Base-by-base conservation (phyloP, 2,113 vertebrate species). In the Sceloporus undulatus region DNA sequence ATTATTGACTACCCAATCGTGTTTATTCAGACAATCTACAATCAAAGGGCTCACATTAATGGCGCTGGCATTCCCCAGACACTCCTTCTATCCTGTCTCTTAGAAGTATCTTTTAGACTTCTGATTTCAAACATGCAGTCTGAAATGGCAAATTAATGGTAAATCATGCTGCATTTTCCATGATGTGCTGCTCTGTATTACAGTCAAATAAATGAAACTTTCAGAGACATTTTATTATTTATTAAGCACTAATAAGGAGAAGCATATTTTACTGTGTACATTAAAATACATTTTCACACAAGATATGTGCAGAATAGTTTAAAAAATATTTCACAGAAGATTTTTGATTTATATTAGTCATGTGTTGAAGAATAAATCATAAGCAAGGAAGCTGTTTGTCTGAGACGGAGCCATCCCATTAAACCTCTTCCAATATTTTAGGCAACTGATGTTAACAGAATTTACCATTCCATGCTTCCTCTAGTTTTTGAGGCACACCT, bases 291-390 rank as follows among this genome's bases (percentile, higher is more conserved):
- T 82, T 90, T 87, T 68, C 48, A 18, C 85, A 88, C 89, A 88
- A 89, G 85, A 85, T 40, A 84, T 10, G 59, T 85, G 87, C 90
- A 92, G 78, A 93, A 1, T 0, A 84, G 77, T 52, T 86, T 48
- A 6, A 79, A 87, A 40, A 59, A 84, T 84, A 88, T 0, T 0
- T 88, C 1, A 85, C 73, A 79, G 23, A 73, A 62, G 77, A 79
- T 87, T 52, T 70, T 84, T 86, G 40, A 18, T 48, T 66, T 79
- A 77, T 91, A 93, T 90, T 87, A 94, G 87, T 42, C 85, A 88
- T 4, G 3, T 27, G 90, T 80, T 87, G 77, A 79, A 90, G 56
- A 84, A 27, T 78, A 38, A 48, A 75, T 66, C 89, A 90, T 87
- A 84, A 86, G 85, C 34, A 54, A 40, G 0, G 25, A 85, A 76